phyloP scores from a whole-genome alignment of 2,113 vertebrate species.

The Tragelaphus imberbis region DNA sequence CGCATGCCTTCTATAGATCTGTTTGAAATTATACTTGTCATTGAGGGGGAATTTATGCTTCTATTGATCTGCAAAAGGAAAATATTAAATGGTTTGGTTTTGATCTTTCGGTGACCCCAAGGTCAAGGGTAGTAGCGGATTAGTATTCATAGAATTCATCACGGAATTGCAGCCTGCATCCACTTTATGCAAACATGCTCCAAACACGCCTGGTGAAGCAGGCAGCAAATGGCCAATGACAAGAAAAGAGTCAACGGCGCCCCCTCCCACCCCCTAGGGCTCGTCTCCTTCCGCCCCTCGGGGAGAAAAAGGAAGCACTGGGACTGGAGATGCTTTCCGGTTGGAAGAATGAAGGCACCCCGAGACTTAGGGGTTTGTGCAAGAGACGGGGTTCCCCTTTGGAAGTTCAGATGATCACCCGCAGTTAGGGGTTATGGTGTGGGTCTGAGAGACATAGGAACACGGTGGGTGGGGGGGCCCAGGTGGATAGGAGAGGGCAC shows the following conservation, averaged over 20 bases:
- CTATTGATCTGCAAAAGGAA: conserved; percentile 98
- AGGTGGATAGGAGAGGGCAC: neutral
- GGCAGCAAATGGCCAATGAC: conserved; percentile 77
- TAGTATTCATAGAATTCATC: conserved; percentile 93
- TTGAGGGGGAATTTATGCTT: conserved; percentile 97
- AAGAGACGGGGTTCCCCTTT: neutral
- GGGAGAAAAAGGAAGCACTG: neutral
- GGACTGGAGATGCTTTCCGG: neutral
- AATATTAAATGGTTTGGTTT: conserved; percentile 99
- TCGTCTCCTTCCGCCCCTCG: neutral
- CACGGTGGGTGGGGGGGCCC: rapidly evolving
- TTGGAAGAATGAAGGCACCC: conserved; percentile 5
- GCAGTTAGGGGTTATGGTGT: neutral
- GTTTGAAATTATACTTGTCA: conserved; percentile 99
- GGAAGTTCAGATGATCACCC: neutral
- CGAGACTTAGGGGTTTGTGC: neutral
- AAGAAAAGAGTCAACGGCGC: conserved; percentile 26
- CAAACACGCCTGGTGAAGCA: conserved; percentile 77
- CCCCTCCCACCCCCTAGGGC: neutral
- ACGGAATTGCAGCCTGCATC: conserved; percentile 85
- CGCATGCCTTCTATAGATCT: conserved; percentile 92
- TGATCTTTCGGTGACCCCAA: conserved; percentile 92
- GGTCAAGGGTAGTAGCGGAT: conserved; percentile 99
- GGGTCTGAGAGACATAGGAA: neutral
- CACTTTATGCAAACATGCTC: conserved; percentile 86